Conservation (phyloP, 2,113 vertebrate species). For the Morphnarchus princeps region DNA sequence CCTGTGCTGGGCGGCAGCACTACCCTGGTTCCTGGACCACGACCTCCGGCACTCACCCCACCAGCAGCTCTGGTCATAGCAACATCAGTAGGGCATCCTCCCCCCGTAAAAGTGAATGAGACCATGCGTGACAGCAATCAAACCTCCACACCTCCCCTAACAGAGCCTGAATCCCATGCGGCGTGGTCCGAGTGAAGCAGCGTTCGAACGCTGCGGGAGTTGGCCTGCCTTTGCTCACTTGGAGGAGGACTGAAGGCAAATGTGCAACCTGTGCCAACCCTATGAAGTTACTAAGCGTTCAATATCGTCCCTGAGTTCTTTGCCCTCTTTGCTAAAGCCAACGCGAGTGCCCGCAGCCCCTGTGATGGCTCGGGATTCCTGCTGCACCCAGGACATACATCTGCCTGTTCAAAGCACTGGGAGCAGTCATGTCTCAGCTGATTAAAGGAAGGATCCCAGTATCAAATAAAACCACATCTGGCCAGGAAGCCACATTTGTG, state of each 20-base stretch:
- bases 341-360: background rate
- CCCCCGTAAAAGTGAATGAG: background rate
- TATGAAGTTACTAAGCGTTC: background rate
- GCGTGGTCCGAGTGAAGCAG: background rate
- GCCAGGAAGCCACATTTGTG: background rate
- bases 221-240: background rate
- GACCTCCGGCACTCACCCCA: background rate
- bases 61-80: background rate
- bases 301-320: background rate
- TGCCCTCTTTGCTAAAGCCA: background rate
- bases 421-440: background rate
- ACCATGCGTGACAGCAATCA: background rate
- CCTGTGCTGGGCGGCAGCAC: background rate
- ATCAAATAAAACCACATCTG: background rate
- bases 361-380: background rate
- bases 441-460: background rate
- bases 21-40: background rate
- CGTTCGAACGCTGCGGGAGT: background rate
- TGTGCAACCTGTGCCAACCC: background rate
- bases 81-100: too few species aligned
- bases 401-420: background rate
- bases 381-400: background rate
- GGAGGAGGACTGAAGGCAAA: background rate
- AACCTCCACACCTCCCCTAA: background rate
- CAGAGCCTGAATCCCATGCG: rapidly evolving